phyloP scores from a whole-genome alignment of 2,888 invertebrate genomes.

The Eupithecia insigniata region DNA sequence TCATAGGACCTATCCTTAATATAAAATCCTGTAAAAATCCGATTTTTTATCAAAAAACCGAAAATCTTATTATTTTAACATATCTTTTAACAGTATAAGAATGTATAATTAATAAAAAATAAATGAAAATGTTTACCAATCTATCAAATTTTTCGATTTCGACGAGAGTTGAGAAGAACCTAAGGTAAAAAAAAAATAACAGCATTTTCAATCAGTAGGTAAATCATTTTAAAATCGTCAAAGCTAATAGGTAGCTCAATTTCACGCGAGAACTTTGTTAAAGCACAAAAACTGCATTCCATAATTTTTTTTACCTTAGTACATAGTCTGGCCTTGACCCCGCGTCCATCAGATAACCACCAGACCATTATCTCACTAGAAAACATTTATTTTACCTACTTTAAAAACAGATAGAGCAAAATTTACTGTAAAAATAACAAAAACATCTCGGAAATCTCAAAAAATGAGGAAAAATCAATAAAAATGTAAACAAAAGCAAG shows the following conservation, averaged over 20 bases:
- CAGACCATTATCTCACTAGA: neutral
- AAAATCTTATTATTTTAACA: too few species aligned
- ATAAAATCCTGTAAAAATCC: too few species aligned
- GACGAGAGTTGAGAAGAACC: neutral
- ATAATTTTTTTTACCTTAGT: constrained; percentile 7
- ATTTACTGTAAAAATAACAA: neutral
- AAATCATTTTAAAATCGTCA: neutral
- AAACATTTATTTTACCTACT: neutral
- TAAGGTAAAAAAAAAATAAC: neutral
- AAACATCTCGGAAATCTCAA: neutral
- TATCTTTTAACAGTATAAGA: too few species aligned
- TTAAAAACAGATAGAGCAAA: neutral
- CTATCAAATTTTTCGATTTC: neutral
- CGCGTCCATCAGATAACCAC: constrained; percentile 17
- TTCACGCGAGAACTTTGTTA: neutral
- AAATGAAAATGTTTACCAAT: too few species aligned
- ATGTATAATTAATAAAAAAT: too few species aligned
- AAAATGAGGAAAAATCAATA: constrained; percentile 3
- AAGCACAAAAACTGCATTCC: constrained; percentile 3
- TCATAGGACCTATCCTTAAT: too few species aligned
- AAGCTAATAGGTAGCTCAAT: neutral
- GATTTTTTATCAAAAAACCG: too few species aligned
- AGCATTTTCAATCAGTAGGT: neutral
- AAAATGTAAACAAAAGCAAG: neutral
- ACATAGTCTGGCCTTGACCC: constrained; percentile 27